Conservation (phyloP, 1,140 invertebrate genomes). For the Ctenoplectra terminalis region DNA sequence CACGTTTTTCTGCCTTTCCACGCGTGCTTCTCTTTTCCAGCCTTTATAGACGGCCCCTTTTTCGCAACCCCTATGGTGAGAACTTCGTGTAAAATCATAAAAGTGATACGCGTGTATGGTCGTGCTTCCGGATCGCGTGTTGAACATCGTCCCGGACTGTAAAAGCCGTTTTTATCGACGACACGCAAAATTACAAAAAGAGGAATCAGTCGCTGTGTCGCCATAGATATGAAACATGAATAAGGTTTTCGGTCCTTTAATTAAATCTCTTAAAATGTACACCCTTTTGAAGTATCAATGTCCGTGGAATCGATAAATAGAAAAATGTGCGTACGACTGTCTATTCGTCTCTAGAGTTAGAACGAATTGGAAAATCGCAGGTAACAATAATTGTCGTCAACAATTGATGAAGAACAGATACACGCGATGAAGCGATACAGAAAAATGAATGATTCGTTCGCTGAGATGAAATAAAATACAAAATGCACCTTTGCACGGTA, state of each 20-base stretch:
- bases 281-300: neutral
- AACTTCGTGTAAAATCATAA: slow-evolving; percentile 54
- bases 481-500: no score
- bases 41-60: neutral
- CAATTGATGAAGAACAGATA: no score
- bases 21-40: slow-evolving; percentile 18
- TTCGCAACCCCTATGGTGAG: neutral
- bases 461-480: no score
- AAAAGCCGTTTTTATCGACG: slow-evolving; percentile 50
- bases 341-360: no score
- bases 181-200: slow-evolving; percentile 58
- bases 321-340: no score
- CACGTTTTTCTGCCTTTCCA: slow-evolving; percentile 5
- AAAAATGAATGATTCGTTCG: no score
- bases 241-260: neutral
- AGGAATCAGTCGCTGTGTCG: slow-evolving; percentile 1
- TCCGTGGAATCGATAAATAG: neutral
- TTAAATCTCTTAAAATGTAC: neutral
- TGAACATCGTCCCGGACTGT: slow-evolving; percentile 40
- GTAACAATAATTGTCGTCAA: no score
- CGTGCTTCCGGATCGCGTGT: slow-evolving; percentile 55
- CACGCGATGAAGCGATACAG: no score
- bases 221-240: neutral
- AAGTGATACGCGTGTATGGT: slow-evolving; percentile 52
- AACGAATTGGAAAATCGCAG: no score